Conservation (phyloP, 2,797 vertebrate genomes). For the Podarcis lilfordi region DNA sequence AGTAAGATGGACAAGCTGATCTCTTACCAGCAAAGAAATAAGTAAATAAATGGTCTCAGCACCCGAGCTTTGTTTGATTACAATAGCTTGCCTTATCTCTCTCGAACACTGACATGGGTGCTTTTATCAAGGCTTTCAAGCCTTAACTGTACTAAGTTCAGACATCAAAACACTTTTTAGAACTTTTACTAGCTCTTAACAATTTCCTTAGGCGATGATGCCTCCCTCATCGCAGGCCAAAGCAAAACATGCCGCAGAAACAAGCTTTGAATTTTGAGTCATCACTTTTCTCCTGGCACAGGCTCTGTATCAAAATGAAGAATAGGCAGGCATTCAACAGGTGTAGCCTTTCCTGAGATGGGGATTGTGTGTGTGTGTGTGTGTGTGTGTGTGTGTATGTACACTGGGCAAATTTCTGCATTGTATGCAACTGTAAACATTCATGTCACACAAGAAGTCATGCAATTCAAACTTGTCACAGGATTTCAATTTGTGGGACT, state of each 20-base stretch:
- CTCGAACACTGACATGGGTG: slow-evolving; percentile 36
- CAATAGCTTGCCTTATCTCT: slow-evolving; percentile 69
- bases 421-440: background rate
- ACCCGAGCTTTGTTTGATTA: slow-evolving; percentile 49
- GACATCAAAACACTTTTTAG: slow-evolving; percentile 52
- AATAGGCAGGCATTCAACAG: background rate
- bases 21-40: slow-evolving; percentile 34
- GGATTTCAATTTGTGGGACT: background rate
- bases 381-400: too few species aligned
- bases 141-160: slow-evolving; percentile 39
- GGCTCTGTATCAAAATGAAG: background rate
- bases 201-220: background rate
- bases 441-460: background rate
- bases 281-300: background rate
- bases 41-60: slow-evolving; percentile 55
- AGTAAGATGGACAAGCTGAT: slow-evolving; percentile 39
- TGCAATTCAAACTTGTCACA: too few species aligned
- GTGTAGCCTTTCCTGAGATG: too few species aligned
- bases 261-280: background rate
- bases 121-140: slow-evolving; percentile 57
- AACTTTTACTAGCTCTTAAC: slow-evolving; percentile 8
- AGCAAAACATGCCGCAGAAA: background rate
- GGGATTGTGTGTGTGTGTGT: too few species aligned
- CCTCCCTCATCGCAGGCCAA: background rate
- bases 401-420: background rate